Evolutionary conservation across 2,888 invertebrate genomes (phyloP).

Genomic region (Ochropacha duplaris): DNA sequence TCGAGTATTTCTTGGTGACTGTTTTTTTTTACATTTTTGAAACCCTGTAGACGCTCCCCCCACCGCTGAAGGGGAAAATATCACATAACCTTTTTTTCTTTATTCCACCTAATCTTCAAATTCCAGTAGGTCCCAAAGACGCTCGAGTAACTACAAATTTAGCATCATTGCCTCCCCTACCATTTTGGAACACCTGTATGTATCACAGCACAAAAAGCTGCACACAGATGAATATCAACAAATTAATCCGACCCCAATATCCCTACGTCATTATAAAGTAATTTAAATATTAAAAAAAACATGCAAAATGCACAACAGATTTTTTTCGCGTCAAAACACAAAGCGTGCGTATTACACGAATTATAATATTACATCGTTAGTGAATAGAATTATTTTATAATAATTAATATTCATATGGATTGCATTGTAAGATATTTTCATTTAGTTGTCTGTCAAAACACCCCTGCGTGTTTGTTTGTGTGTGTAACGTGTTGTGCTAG

Average conservation of each 20-base stretch:
- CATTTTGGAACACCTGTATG: not conserved
- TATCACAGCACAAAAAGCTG: not conserved
- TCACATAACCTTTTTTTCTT: no score
- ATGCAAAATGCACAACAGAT: slow-evolving; percentile 45
- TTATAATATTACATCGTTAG: slow-evolving; percentile 32
- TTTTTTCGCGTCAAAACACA: slow-evolving; percentile 15
- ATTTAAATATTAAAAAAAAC: slow-evolving; percentile 14
- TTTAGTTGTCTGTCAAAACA: slow-evolving; percentile 72
- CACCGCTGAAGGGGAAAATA: no score
- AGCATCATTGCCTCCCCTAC: no score
- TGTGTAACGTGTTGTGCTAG: slow-evolving; percentile 18
- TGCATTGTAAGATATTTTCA: slow-evolving; percentile 62
- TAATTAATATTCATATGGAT: slow-evolving; percentile 76
- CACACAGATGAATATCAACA: not conserved
- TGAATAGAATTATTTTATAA: slow-evolving; percentile 51
- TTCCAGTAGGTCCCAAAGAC: no score
- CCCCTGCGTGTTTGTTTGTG: slow-evolving; percentile 29
- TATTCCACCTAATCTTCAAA: no score
- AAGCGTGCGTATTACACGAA: slow-evolving; percentile 43
- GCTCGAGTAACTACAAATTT: no score
- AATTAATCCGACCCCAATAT: not conserved
- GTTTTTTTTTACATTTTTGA: no score
- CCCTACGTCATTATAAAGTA: not conserved
- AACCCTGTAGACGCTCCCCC: no score
- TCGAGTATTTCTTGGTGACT: no score